phyloP scores from a whole-genome alignment of 2,113 vertebrate species.

The Seriola rivoliana region DNA sequence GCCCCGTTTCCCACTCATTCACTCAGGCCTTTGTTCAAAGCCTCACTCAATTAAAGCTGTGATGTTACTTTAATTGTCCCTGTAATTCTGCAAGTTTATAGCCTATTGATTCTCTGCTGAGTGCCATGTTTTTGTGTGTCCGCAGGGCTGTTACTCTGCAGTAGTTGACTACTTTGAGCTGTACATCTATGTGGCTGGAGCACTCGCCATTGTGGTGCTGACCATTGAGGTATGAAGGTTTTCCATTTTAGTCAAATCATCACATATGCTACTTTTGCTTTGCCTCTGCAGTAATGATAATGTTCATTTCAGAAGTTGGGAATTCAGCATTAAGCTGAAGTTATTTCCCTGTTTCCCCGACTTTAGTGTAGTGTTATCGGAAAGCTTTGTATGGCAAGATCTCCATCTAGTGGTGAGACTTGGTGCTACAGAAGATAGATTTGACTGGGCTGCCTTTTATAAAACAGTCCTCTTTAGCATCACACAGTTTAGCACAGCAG shows the following conservation, averaged over 20 bases:
- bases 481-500: too few species aligned
- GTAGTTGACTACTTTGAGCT: slow-evolving; percentile 94
- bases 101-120: slow-evolving; percentile 55
- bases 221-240: slow-evolving; percentile 90
- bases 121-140: slow-evolving; percentile 48
- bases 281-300: slow-evolving; percentile 7
- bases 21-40: slow-evolving; percentile 66
- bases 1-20: slow-evolving; percentile 65
- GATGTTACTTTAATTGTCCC: slow-evolving; percentile 67
- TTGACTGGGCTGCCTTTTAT: too few species aligned
- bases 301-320: slow-evolving; percentile 5
- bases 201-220: slow-evolving; percentile 92
- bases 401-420: slow-evolving; percentile 68
- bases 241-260: slow-evolving; percentile 12
- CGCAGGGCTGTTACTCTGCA: slow-evolving; percentile 93
- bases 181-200: slow-evolving; percentile 94
- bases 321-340: background rate
- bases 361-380: too few species aligned
- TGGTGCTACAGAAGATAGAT: slow-evolving; percentile 16
- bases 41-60: slow-evolving; percentile 59
- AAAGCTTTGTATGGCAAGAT: slow-evolving; percentile 36
- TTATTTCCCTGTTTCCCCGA: background rate
- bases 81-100: slow-evolving; percentile 55
- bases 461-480: background rate
- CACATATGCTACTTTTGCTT: slow-evolving; percentile 11